Conservation (phyloP, 1,140 invertebrate genomes). For the Drusus annulatus region DNA sequence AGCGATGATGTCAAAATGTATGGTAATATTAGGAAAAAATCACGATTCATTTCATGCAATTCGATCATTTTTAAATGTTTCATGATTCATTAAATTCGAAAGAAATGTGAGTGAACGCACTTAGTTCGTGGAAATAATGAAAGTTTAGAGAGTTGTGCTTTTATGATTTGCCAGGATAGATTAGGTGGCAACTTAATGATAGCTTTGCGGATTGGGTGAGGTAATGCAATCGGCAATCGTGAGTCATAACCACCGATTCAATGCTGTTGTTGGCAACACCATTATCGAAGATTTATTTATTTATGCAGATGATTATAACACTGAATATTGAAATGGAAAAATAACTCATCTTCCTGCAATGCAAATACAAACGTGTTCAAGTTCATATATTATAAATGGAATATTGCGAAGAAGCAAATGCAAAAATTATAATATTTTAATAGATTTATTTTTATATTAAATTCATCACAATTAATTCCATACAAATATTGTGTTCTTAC, state of each 20-base stretch:
- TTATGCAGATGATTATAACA: conserved; percentile 4
- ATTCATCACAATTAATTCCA: too few species aligned
- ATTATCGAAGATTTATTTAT: too few species aligned
- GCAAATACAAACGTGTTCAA: background rate
- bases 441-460: too few species aligned
- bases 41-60: too few species aligned
- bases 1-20: too few species aligned
- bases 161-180: background rate
- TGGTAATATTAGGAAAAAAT: too few species aligned
- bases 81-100: background rate
- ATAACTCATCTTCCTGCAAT: background rate
- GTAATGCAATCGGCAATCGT: conserved; percentile 39
- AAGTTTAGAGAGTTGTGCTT: conserved; percentile 37
- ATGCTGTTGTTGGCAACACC: background rate
- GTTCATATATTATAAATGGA: too few species aligned
- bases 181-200: conserved; percentile 28
- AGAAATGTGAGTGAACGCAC: background rate
- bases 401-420: too few species aligned
- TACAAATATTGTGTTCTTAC: too few species aligned
- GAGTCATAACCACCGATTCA: conserved; percentile 33
- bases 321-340: conserved; percentile 3
- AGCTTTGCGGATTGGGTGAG: background rate
- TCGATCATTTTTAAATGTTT: too few species aligned
- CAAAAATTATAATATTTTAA: too few species aligned
- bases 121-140: conserved; percentile 28